A percentile compares a stretch with the other conserved stretches of the same genome.
These are phyloP conservation scores for Ovibos moschatus DNA, from an alignment of 2,113 vertebrate species.

Conservation along the genomic window DNA sequence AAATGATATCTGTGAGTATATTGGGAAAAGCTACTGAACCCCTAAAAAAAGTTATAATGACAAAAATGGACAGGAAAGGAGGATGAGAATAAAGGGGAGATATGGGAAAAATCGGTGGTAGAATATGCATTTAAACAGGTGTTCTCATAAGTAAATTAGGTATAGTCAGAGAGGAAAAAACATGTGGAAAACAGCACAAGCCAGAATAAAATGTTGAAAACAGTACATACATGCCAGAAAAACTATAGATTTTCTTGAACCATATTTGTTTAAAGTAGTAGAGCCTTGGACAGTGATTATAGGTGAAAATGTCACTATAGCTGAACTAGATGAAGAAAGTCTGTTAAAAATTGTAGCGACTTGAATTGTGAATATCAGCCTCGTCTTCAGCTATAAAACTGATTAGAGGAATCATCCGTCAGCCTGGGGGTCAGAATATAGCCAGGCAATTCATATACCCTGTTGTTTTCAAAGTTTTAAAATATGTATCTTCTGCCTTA, in stretches of 20 bases:
- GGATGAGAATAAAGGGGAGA: not conserved
- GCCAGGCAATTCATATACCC: not conserved
- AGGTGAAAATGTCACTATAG: not conserved
- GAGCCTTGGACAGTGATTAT: not conserved
- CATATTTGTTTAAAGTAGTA: not conserved
- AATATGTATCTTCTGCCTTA: not conserved
- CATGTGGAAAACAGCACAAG: not conserved
- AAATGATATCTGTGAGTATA: not conserved
- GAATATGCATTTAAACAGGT: not conserved
- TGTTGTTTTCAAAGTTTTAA: not conserved
- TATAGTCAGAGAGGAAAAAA: not conserved
- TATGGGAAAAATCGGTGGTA: not conserved
- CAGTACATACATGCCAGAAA: not conserved
- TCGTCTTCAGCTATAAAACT: not conserved
- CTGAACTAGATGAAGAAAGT: not conserved
- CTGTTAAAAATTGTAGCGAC: not conserved
- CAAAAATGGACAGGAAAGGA: not conserved
- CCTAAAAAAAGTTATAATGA: not conserved
- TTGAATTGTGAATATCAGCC: not conserved
- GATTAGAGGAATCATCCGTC: not conserved
- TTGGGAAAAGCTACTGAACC: not conserved
- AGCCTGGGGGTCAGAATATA: not conserved
- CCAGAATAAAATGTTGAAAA: not conserved
- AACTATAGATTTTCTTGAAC: not conserved
- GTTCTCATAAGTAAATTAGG: not conserved